These are phyloP conservation scores for Clarias pachynema DNA, from an alignment of 2,797 vertebrate genomes.

Conservation along the genomic window DNA sequence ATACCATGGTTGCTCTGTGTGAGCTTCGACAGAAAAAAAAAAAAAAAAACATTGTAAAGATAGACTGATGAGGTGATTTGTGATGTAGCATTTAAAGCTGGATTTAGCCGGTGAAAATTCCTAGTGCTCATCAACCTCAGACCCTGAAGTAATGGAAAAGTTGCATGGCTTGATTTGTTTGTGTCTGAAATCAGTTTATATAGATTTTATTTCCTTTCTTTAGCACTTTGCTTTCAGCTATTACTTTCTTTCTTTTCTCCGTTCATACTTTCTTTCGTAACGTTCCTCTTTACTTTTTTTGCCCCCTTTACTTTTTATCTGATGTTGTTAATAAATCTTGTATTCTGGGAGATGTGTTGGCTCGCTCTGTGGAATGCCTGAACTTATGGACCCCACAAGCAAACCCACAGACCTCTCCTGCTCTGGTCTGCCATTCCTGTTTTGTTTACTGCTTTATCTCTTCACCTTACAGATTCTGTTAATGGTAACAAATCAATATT, in stretches of 20 bases:
- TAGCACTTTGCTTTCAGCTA: not conserved
- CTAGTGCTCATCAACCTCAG: constrained; percentile 21
- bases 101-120: constrained; percentile 15
- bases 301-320: constrained; percentile 12
- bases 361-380: constrained; percentile 51
- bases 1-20: not conserved
- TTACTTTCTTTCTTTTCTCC: not conserved
- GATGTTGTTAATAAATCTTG: constrained; percentile 44
- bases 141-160: constrained; percentile 21
- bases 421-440: not conserved
- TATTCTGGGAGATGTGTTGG: constrained; percentile 46
- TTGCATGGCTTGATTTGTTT: constrained; percentile 16
- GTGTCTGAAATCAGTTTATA: constrained; percentile 12
- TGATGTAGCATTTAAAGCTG: constrained; percentile 20
- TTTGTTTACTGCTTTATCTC: constrained; percentile 3
- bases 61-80: constrained; percentile 21
- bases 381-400: constrained; percentile 45
- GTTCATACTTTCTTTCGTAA: not conserved
- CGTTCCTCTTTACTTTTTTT: not conserved
- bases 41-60: constrained; percentile 1
- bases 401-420: constrained; percentile 37
- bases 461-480: not conserved
- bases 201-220: not conserved
- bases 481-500: not conserved
- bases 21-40: not conserved